phyloP scores from a whole-genome alignment of 1,140 invertebrate species.

The Idris sp. region DNA sequence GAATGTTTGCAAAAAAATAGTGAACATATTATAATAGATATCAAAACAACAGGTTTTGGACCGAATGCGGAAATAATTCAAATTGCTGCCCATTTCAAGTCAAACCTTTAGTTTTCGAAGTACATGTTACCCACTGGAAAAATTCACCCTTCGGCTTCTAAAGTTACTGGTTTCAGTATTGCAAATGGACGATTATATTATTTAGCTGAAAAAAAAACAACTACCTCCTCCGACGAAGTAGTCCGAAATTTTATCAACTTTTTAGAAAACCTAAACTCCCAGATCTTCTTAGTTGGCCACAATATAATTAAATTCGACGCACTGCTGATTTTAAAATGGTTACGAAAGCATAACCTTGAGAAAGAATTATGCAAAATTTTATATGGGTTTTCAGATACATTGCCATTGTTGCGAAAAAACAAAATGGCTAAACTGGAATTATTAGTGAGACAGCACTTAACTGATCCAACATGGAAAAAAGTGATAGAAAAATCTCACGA shows the following conservation, averaged over 20 bases:
- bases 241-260: neutral
- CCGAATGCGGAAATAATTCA: slow-evolving; percentile 35
- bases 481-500: slow-evolving; percentile 1
- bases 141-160: slow-evolving; percentile 10
- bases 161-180: neutral
- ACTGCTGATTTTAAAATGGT: slow-evolving; percentile 8
- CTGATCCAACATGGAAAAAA: neutral
- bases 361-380: neutral
- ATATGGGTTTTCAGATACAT: slow-evolving; percentile 13
- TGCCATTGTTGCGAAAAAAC: neutral
- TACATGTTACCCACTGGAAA: slow-evolving; percentile 12
- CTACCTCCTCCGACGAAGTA: neutral
- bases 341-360: slow-evolving; percentile 3
- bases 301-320: slow-evolving; percentile 16
- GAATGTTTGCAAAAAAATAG: slow-evolving; percentile 17
- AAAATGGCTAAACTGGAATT: slow-evolving; percentile 16
- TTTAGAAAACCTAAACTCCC: neutral
- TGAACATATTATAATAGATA: no score
- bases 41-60: slow-evolving; percentile 43
- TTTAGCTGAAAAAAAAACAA: neutral
- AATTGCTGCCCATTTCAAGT: slow-evolving; percentile 21
- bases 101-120: slow-evolving; percentile 2
- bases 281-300: slow-evolving; percentile 25
- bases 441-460: slow-evolving; percentile 3
- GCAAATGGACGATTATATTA: neutral